Conservation (phyloP, 1,140 invertebrate species). For the Dendrolimus punctatus region DNA sequence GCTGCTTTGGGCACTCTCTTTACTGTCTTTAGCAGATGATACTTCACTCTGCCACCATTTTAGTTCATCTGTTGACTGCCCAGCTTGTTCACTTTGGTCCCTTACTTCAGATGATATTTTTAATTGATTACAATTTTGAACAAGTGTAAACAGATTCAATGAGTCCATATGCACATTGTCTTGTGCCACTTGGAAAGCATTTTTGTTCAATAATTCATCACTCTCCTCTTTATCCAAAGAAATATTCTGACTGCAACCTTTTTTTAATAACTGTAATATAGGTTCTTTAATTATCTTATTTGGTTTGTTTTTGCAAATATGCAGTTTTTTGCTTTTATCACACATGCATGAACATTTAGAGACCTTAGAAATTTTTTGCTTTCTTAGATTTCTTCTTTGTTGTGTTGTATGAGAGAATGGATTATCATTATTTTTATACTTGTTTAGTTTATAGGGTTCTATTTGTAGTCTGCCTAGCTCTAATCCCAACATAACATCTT, state of each 20-base stretch:
- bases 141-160: conserved; percentile 44
- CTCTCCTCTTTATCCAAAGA: conserved; percentile 26
- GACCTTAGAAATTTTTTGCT: conserved; percentile 4
- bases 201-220: conserved; percentile 13
- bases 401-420: conserved; percentile 5
- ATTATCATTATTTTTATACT: conserved; percentile 10
- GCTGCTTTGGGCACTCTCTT: conserved; percentile 24
- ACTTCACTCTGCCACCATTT: conserved; percentile 48
- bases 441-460: conserved; percentile 37
- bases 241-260: conserved; percentile 18
- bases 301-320: conserved; percentile 52
- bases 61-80: conserved; percentile 16
- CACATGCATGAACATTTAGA: conserved; percentile 38
- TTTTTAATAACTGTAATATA: conserved; percentile 46
- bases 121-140: conserved; percentile 55
- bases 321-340: conserved; percentile 31
- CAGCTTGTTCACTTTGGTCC: conserved; percentile 20
- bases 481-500: conserved; percentile 62
- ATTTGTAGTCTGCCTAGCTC: conserved; percentile 70
- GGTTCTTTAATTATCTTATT: conserved; percentile 56
- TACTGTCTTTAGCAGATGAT: conserved; percentile 23
- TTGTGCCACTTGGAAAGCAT: not conserved
- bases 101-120: conserved; percentile 30
- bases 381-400: conserved; percentile 8
- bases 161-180: conserved; percentile 27